A percentile compares a stretch with the other conserved stretches of the same genome.
Conservation (phyloP, 2,797 vertebrate species). For the Tenualosa ilisha region DNA sequence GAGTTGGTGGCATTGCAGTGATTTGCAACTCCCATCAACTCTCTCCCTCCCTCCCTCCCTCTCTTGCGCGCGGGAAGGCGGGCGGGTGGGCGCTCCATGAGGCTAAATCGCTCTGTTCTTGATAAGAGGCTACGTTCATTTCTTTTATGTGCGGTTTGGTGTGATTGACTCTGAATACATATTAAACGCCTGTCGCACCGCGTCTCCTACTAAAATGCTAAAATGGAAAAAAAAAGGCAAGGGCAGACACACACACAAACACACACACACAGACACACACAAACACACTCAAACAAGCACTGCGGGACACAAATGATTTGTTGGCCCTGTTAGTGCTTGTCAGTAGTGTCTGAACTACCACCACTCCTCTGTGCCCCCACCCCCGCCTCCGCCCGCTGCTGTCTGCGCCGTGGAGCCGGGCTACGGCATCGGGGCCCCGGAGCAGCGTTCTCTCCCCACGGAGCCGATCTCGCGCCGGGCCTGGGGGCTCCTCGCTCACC, state of each 20-base stretch:
- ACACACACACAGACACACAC: background rate
- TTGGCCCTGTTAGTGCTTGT: background rate
- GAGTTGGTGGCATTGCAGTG: slow-evolving; percentile 5
- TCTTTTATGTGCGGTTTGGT: background rate
- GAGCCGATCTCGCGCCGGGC: background rate
- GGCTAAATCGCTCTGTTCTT: background rate
- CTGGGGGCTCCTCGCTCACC: background rate
- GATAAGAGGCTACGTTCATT: background rate
- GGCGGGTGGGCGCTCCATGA: background rate
- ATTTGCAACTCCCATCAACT: background rate
- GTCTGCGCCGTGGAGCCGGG: background rate
- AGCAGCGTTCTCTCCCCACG: background rate
- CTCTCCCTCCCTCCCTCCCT: background rate
- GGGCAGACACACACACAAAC: background rate
- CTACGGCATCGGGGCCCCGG: background rate
- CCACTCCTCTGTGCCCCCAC: background rate
- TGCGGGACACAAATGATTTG: slow-evolving; percentile 24
- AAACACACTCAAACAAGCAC: background rate
- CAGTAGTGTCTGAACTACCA: background rate
- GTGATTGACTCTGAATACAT: background rate
- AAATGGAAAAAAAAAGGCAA: background rate
- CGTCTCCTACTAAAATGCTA: background rate
- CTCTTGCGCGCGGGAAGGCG: too few species aligned
- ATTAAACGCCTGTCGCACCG: background rate
- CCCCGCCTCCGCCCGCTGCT: background rate